Evolutionary conservation across 2,888 invertebrate genomes (phyloP), one percentile per base, ranked within the genome.

Genomic region (Drymonia ruficornis): DNA sequence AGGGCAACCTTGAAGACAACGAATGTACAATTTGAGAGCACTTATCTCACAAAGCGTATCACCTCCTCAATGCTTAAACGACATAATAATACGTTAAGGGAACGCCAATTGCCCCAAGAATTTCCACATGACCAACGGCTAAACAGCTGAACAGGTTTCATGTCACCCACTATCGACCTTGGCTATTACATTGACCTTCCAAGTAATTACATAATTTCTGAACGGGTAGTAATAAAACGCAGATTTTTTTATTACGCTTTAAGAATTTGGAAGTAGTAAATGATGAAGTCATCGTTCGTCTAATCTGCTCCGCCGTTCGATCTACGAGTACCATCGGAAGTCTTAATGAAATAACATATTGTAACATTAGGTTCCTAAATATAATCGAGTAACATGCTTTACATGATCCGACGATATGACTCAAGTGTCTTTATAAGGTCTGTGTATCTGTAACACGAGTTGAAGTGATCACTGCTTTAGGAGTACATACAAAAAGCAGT

Each of bases 201-300:
- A 70, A 78, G 69, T 74, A 80, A 83, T 84, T 83, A 84, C 72
- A 81, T 84, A 84, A 84, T 81, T 78, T 74, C 66, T 71, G 66
- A 77, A 81, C 80, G 72, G 71, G 78, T 77, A 69, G 72, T 60
- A 70, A 76, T 77, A 81, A 72, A 79, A 74, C 63, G 67, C 65
- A 61, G 61, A 70, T 56, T 74, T 76, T 73, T 75, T 73, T 70
- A 74, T 56, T 66, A 67, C 62, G 61, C 60, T 62, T 65, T 60
- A 58, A 52, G 63, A 74, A 74, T 72, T 50, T 52, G 3, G 54
- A 63, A 53, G 44, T n/a, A 40, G 44, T n/a, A 31, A 49, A 53
- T 63, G 61, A 72, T 74, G 71, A 70, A 68, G 69, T 74, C 71
- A 73, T 63, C 64, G 56, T 50, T 50, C 56, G 29, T 52, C 49